These are phyloP conservation scores for Psittacula derbiana DNA, from an alignment of 2,797 vertebrate species.

Conservation along the genomic window DNA sequence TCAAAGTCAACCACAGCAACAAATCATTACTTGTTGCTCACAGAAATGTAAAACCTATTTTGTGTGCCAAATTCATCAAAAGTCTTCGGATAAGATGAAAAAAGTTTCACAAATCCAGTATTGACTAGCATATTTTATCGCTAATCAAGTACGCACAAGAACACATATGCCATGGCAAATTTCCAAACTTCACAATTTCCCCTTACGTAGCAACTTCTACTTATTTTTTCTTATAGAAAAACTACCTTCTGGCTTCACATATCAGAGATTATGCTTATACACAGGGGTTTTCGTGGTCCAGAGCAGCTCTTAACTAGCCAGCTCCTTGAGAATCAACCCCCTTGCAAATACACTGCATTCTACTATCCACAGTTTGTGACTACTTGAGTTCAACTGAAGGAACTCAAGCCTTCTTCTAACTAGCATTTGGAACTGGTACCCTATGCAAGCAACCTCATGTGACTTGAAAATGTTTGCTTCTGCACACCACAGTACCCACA, in stretches of 20 bases:
- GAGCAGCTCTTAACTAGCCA: neutral
- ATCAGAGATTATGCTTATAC: neutral
- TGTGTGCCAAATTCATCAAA: slow-evolving; percentile 1
- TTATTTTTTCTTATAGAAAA: neutral
- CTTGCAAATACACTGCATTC: neutral
- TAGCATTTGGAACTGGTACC: neutral
- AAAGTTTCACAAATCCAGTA: neutral
- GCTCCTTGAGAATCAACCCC: neutral
- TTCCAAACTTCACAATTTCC: neutral
- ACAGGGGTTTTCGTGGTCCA: neutral
- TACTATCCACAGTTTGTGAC: neutral
- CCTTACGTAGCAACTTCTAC: neutral
- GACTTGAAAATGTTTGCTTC: neutral
- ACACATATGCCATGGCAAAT: neutral
- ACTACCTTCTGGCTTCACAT: neutral
- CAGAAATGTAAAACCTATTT: slow-evolving; percentile 19
- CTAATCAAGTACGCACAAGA: neutral
- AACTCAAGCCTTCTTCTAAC: neutral
- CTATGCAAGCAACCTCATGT: fast-evolving
- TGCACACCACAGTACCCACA: neutral
- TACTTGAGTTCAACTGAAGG: neutral
- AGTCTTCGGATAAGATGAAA: slow-evolving; percentile 13
- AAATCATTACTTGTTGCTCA: slow-evolving; percentile 5
- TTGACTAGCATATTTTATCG: neutral
- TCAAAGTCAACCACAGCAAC: slow-evolving; percentile 14